Percentiles rank a stretch among this genome's conserved stretches.
Evolutionary conservation across 2,113 vertebrate species (phyloP).

Genomic region (Eonycteris spelaea): DNA sequence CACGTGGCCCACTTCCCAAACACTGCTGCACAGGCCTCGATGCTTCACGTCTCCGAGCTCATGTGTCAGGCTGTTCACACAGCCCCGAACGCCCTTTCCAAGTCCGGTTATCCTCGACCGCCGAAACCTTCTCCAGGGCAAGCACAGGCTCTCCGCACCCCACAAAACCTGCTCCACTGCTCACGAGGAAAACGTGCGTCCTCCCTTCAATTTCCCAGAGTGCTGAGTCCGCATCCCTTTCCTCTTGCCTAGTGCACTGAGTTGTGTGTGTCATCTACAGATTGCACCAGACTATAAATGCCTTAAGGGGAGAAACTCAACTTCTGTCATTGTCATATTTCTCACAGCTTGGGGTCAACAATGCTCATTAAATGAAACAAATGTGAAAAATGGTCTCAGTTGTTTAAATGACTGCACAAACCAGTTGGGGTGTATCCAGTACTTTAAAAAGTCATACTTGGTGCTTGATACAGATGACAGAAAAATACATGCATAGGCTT

Average conservation of each 20-base stretch:
- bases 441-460: neutral
- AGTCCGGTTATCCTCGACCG: neutral
- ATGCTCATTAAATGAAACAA: neutral
- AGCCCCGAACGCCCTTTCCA: neutral
- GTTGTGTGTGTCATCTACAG: neutral
- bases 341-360: neutral
- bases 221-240: neutral
- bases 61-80: neutral
- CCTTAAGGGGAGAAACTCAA: neutral
- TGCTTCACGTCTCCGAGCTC: neutral
- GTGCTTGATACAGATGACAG: neutral
- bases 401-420: neutral
- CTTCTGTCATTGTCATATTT: neutral
- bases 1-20: neutral
- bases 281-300: neutral
- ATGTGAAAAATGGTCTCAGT: neutral
- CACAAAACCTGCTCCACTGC: neutral
- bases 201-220: neutral
- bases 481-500: neutral
- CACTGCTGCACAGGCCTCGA: neutral
- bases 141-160: neutral
- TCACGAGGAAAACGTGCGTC: neutral
- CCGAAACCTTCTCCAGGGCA: neutral
- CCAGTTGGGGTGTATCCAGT: neutral
- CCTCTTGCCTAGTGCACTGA: neutral